Evolutionary conservation across 2,797 vertebrate genomes (phyloP).

Genomic region (Onychomys leucogaster): DNA sequence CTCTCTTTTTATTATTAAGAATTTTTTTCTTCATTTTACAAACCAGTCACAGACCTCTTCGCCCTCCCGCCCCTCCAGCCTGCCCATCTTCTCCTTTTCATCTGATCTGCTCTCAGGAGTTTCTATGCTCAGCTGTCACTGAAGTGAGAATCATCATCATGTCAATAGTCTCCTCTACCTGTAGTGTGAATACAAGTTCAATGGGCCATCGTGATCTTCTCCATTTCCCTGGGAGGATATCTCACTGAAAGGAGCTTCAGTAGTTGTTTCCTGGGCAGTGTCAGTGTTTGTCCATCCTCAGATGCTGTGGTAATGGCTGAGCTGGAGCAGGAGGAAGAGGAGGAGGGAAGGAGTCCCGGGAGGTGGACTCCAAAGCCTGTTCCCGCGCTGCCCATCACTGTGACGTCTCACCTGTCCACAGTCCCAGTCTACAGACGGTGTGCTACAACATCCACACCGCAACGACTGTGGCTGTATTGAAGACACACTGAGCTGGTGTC

Average conservation of each 20-base stretch:
- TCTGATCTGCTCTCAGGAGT: not conserved
- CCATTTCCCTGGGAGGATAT: constrained; percentile 95
- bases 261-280: not conserved
- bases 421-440: not conserved
- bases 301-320: not conserved
- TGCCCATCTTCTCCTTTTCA: not conserved
- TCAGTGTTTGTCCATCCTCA: not conserved
- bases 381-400: not conserved
- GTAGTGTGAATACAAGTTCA: constrained; percentile 92
- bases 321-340: too few species aligned
- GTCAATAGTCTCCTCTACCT: constrained; percentile 88
- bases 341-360: not conserved
- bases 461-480: not conserved
- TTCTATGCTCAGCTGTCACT: not conserved
- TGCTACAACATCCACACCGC: not conserved
- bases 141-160: not conserved
- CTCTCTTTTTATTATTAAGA: too few species aligned
- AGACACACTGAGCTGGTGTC: not conserved
- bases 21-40: too few species aligned
- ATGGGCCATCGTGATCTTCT: constrained; percentile 92
- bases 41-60: too few species aligned
- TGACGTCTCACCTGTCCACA: not conserved
- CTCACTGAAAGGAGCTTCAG: constrained; percentile 95
- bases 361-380: not conserved
- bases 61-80: too few species aligned